Conservation (phyloP, 2,888 invertebrate genomes). For the Rutpela maculata region DNA sequence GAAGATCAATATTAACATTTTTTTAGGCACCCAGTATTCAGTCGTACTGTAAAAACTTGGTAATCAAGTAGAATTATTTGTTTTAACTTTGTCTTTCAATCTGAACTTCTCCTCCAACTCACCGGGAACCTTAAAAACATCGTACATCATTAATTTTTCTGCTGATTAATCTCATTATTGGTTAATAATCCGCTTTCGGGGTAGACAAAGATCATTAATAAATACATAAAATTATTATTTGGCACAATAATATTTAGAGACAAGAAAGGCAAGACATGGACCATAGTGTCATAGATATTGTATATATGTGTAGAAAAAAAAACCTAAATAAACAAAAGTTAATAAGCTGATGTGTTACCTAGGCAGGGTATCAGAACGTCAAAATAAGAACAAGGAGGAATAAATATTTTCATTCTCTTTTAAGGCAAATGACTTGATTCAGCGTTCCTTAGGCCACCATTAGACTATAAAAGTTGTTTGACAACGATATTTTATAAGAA, state of each 20-base stretch:
- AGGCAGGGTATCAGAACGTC: too few relatives aligned
- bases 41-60: slow-evolving; percentile 52
- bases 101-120: slow-evolving; percentile 78
- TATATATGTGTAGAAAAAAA: too few relatives aligned
- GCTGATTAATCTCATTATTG: slow-evolving; percentile 27
- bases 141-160: slow-evolving; percentile 43
- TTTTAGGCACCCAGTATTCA: slow-evolving; percentile 64
- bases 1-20: slow-evolving; percentile 54
- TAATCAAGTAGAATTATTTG: slow-evolving; percentile 47
- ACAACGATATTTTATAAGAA: too few relatives aligned
- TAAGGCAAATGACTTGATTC: too few relatives aligned
- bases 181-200: not conserved
- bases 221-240: not conserved
- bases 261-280: not conserved
- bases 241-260: not conserved
- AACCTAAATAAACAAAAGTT: too few relatives aligned
- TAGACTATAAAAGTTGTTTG: too few relatives aligned
- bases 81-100: slow-evolving; percentile 60
- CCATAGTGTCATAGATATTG: not conserved
- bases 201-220: not conserved
- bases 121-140: slow-evolving; percentile 77
- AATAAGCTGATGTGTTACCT: too few relatives aligned
- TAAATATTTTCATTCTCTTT: too few relatives aligned
- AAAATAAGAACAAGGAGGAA: too few relatives aligned
- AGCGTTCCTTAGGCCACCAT: too few relatives aligned